These are phyloP conservation scores for Apistogramma diplotaenia DNA, from an alignment of 2,113 vertebrate species.

Conservation along the genomic window DNA sequence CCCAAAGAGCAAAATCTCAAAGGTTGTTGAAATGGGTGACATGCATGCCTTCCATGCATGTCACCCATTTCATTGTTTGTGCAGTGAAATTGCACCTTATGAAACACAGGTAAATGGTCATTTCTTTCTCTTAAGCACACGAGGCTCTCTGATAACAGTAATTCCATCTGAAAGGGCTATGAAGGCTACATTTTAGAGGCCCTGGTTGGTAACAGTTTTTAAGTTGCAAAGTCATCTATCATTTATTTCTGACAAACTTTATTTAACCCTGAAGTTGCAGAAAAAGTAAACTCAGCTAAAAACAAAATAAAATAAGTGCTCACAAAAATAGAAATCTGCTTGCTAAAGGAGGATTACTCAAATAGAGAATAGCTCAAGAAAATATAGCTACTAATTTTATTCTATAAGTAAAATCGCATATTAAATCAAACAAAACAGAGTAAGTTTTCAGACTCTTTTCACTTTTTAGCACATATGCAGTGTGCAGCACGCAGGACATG, in stretches of 20 bases:
- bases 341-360: not conserved
- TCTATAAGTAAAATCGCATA: too few relatives aligned
- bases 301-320: not conserved
- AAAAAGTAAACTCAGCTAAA: not conserved
- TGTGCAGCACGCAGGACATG: not conserved
- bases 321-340: not conserved
- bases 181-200: too few relatives aligned
- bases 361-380: too few relatives aligned
- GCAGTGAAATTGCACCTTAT: too few relatives aligned
- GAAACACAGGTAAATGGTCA: too few relatives aligned
- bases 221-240: too few relatives aligned
- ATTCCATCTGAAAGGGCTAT: too few relatives aligned
- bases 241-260: not conserved
- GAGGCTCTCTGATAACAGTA: too few relatives aligned
- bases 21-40: not conserved
- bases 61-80: too few relatives aligned
- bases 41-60: not conserved
- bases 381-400: not conserved
- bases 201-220: too few relatives aligned
- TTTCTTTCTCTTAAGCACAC: too few relatives aligned
- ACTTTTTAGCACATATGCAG: not conserved
- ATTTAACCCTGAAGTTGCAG: not conserved
- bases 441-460: not conserved
- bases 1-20: not conserved
- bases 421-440: not conserved